phyloP scores from a whole-genome alignment of 2,888 invertebrate species.

The Idaea biselata region DNA sequence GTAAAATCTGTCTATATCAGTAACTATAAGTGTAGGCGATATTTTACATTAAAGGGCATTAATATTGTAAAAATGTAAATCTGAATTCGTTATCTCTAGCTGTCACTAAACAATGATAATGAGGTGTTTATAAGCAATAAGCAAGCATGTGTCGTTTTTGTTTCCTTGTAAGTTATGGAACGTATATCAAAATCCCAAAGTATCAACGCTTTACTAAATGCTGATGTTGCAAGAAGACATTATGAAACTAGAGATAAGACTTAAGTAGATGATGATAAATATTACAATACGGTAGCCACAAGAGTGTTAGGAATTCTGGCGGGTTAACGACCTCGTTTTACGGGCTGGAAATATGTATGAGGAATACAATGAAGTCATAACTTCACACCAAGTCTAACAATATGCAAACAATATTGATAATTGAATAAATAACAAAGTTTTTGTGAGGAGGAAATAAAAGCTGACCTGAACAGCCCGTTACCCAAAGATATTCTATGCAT shows the following conservation, averaged over 20 bases:
- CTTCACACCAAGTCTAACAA: slow-evolving; percentile 25
- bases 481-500: no score
- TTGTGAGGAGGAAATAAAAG: not conserved
- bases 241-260: slow-evolving; percentile 47
- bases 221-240: slow-evolving; percentile 35
- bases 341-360: slow-evolving; percentile 22
- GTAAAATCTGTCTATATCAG: no score
- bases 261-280: slow-evolving; percentile 37
- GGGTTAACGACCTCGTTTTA: slow-evolving; percentile 52
- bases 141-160: no score
- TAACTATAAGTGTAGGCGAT: no score
- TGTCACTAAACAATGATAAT: no score
- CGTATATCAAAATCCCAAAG: not conserved
- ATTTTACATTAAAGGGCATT: no score
- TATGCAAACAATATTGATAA: slow-evolving; percentile 20
- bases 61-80: no score
- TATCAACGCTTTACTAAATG: slow-evolving; percentile 2
- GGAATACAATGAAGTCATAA: slow-evolving; percentile 36
- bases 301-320: slow-evolving; percentile 35
- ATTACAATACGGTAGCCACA: slow-evolving; percentile 31
- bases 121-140: no score
- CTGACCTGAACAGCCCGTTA: no score
- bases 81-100: no score
- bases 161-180: not conserved
- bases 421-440: not conserved